Conservation (phyloP, 2,797 vertebrate genomes). For the Sorex maritimensis region DNA sequence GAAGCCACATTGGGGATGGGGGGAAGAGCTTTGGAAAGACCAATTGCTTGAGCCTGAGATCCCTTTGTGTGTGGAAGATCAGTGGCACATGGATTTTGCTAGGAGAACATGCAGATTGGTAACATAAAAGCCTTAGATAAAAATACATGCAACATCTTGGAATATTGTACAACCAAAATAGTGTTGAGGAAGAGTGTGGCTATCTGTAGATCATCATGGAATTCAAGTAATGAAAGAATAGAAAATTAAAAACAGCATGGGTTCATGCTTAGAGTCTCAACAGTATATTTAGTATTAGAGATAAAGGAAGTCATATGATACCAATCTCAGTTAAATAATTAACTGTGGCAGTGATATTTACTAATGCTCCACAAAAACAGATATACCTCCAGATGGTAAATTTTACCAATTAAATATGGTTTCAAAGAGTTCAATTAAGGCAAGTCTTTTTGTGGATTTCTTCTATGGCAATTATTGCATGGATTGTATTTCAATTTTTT, state of each 20-base stretch:
- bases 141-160: conserved; percentile 28
- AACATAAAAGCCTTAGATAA: background rate
- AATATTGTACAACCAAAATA: background rate
- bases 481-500: conserved; percentile 38
- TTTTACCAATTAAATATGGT: conserved; percentile 48
- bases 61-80: background rate
- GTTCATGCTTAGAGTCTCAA: conserved; percentile 27
- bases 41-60: background rate
- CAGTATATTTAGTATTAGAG: background rate
- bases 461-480: background rate
- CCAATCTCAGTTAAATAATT: conserved; percentile 55
- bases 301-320: conserved; percentile 38
- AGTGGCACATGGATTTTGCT: background rate
- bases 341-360: conserved; percentile 52
- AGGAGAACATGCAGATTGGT: background rate
- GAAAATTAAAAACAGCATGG: conserved; percentile 30
- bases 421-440: conserved; percentile 60
- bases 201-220: conserved; percentile 32
- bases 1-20: background rate
- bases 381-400: conserved; percentile 61
- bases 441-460: conserved; percentile 32
- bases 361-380: conserved; percentile 45
- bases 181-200: background rate
- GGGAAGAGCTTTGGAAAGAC: conserved; percentile 25
- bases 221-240: conserved; percentile 39